phyloP scores from a whole-genome alignment of 2,888 invertebrate species.

The Himalopsyche anomala region DNA sequence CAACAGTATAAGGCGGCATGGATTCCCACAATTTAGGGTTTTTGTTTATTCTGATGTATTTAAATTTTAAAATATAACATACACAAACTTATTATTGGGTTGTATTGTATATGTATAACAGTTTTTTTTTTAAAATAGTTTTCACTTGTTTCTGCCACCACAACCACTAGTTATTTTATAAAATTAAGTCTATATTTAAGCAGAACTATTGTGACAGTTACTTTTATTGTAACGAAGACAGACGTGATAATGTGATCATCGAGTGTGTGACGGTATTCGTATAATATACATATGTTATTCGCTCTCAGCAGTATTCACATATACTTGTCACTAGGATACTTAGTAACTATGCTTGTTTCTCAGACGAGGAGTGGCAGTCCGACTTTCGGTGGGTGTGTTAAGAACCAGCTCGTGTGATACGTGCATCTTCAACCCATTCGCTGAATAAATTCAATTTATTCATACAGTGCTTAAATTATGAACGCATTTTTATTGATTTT shows the following conservation, averaged over 20 bases:
- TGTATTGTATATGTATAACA: too few species aligned
- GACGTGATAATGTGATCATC: neutral
- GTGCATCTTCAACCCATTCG: neutral
- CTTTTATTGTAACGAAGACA: too few species aligned
- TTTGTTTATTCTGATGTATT: too few species aligned
- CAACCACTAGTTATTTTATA: too few species aligned
- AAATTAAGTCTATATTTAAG: too few species aligned
- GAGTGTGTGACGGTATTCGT: slow-evolving; percentile 5
- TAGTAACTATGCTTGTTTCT: neutral
- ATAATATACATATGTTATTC: neutral
- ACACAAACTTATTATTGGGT: too few species aligned
- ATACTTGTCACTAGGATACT: neutral
- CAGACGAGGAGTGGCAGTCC: neutral
- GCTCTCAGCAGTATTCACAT: neutral
- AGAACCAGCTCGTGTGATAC: neutral
- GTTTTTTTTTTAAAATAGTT: too few species aligned
- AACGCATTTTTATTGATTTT: neutral
- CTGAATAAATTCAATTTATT: neutral
- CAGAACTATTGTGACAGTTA: too few species aligned
- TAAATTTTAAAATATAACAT: too few species aligned
- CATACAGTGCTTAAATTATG: neutral
- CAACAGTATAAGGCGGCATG: too few species aligned
- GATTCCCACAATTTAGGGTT: too few species aligned
- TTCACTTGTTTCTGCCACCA: too few species aligned
- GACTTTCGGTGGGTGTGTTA: neutral